These are phyloP conservation scores for Heliangelus exortis DNA, from an alignment of 2,797 vertebrate species.

Conservation along the genomic window DNA sequence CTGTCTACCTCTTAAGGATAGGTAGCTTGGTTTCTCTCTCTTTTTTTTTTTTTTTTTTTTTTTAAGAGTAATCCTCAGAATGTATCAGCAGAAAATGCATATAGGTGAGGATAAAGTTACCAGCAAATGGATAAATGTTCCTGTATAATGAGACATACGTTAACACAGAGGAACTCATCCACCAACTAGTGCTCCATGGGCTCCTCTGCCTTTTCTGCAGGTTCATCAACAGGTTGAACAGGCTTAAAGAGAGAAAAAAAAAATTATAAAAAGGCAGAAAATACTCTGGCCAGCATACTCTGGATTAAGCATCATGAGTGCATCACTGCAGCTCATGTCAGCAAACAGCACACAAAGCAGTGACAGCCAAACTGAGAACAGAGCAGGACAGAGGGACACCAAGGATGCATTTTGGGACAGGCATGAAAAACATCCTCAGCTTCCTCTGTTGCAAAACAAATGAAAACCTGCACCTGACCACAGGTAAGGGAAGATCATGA, in stretches of 20 bases:
- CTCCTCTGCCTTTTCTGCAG: conserved; percentile 85
- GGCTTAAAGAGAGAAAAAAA: conserved; percentile 73
- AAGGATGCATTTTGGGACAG: accelerated
- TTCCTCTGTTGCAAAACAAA: not conserved
- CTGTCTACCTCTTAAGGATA: conserved; percentile 41
- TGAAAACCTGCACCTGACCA: not conserved
- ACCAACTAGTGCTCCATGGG: conserved; percentile 92
- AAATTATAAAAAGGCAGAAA: conserved; percentile 11
- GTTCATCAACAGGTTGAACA: conserved; percentile 85
- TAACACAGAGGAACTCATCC: conserved; percentile 42
- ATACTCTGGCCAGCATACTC: not conserved
- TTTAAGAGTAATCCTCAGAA: conserved; percentile 60
- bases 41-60: not conserved
- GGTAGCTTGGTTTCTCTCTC: conserved; percentile 28
- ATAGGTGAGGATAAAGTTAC: conserved; percentile 60
- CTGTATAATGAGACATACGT: conserved; percentile 14
- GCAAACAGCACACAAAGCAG: not conserved
- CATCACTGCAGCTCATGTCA: not conserved
- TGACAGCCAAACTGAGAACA: not conserved
- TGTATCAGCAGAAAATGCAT: conserved; percentile 11
- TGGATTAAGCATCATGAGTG: accelerated
- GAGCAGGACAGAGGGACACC: not conserved
- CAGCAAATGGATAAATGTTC: conserved; percentile 36
- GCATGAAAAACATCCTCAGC: not conserved
- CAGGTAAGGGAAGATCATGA: not conserved